Base-by-base conservation (phyloP, 2,888 invertebrate species). In the Rhopalosiphum nymphaeae region DNA sequence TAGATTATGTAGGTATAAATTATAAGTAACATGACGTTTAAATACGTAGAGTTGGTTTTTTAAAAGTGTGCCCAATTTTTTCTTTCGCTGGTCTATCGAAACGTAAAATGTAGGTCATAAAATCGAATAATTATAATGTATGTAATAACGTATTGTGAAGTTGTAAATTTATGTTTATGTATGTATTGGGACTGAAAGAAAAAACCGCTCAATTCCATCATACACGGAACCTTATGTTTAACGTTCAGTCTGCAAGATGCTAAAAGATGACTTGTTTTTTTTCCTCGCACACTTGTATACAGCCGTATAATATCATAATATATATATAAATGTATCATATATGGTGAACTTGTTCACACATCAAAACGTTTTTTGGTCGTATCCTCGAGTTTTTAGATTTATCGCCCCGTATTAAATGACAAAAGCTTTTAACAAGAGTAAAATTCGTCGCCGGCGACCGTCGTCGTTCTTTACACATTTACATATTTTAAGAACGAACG, bases 371-470 rank as follows among this genome's bases (percentile, higher is more conserved):
- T 56, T 53, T 42, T 16, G 84, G 84, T 91, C 42, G 53, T 53
- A 10, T 84, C 21, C 84, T 91, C 53, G 16, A 44, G 53, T 49
- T 91, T 91, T 91, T 84, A 91, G 84, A 91, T 91, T 91, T 91
- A 91, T 91, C 42, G 42, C 42, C 42, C 42, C 78, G 53, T 53
- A 91, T 91, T 91, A 91, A 42, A 56, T 84, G 84, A 91, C 91
- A 91, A 91, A 91, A 91, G 91, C 91, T 91, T 91, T 91, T 91
- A 84, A 84, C 91, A 84, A 91, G 84, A 53, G 44, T 67, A 25
- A 36, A 78, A 89, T 57, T 89, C 46, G 46, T 46, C 90, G 53
- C 36, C 49, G 67, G 84, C 46, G 90, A 90, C 46, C 53, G 53
- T 84, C 46, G 21, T 61, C 42, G 46, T 61, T 91, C 42, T 9